Conservation (phyloP, 2,888 invertebrate genomes). For the Perizoma flavofasciatum region DNA sequence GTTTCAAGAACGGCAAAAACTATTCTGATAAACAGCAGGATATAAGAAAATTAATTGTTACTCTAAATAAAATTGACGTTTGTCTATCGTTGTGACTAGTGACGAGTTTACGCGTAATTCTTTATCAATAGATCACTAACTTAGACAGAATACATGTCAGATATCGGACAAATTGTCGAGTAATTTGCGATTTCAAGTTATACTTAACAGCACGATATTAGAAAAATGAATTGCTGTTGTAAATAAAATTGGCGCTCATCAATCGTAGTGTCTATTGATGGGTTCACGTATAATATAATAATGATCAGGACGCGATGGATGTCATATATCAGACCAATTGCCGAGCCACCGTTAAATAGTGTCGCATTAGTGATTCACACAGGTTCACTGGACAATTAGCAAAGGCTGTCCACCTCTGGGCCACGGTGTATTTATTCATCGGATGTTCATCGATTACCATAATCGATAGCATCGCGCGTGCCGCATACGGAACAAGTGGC, state of each 20-base stretch:
- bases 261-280: constrained; percentile 10
- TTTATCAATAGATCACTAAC: too few species aligned
- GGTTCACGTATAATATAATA: constrained; percentile 38
- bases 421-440: constrained; percentile 80
- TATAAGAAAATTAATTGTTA: background rate
- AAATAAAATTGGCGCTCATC: constrained; percentile 10
- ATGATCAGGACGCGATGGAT: constrained; percentile 39
- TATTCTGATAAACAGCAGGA: constrained; percentile 1
- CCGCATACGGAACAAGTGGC: constrained; percentile 73
- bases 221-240: background rate
- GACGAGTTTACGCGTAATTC: too few species aligned
- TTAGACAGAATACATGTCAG: too few species aligned
- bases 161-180: too few species aligned
- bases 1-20: background rate
- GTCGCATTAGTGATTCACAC: constrained; percentile 75
- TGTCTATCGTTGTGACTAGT: too few species aligned
- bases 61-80: too few species aligned
- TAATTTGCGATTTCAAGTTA: too few species aligned
- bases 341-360: constrained; percentile 65
- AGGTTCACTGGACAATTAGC: constrained; percentile 82
- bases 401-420: constrained; percentile 83
- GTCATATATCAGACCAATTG: constrained; percentile 54
- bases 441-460: constrained; percentile 82
- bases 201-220: background rate
- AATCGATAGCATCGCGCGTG: constrained; percentile 79